These are phyloP conservation scores for Stegodyphus dumicola DNA, from an alignment of 1,140 invertebrate species.

Conservation along the genomic window DNA sequence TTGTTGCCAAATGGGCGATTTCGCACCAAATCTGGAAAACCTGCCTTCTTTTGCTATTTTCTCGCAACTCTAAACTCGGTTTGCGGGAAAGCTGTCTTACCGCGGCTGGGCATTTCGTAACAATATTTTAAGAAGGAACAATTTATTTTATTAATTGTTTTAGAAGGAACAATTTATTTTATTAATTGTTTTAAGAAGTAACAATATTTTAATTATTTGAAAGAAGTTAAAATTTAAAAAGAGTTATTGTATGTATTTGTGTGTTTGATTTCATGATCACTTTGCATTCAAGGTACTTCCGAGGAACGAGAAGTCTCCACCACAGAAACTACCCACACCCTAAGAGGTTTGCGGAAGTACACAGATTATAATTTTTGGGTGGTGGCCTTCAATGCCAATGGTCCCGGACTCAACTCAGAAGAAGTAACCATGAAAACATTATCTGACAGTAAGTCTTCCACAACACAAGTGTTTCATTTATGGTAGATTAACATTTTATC, in stretches of 20 bases:
- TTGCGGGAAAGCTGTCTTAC: too few species aligned
- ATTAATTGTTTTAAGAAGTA: too few species aligned
- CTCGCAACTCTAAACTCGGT: too few species aligned
- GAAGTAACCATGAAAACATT: conserved; percentile 82
- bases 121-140: too few species aligned
- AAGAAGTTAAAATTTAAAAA: not conserved
- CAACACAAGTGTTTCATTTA: not conserved
- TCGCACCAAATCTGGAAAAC: too few species aligned
- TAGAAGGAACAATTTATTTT: too few species aligned
- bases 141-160: too few species aligned
- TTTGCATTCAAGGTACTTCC: conserved; percentile 69
- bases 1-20: too few species aligned
- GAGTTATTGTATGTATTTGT: not conserved
- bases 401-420: conserved; percentile 81
- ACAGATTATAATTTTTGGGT: conserved; percentile 86
- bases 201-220: not conserved
- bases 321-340: conserved; percentile 73
- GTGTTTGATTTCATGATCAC: not conserved
- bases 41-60: too few species aligned
- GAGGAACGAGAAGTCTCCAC: conserved; percentile 73
- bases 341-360: conserved; percentile 78
- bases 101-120: too few species aligned
- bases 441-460: conserved; percentile 72
- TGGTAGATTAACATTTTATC: not conserved
- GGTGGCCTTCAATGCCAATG: conserved; percentile 83